These are phyloP conservation scores for Oscheius onirici DNA, from an alignment of 2,888 invertebrate species.

Conservation along the genomic window DNA sequence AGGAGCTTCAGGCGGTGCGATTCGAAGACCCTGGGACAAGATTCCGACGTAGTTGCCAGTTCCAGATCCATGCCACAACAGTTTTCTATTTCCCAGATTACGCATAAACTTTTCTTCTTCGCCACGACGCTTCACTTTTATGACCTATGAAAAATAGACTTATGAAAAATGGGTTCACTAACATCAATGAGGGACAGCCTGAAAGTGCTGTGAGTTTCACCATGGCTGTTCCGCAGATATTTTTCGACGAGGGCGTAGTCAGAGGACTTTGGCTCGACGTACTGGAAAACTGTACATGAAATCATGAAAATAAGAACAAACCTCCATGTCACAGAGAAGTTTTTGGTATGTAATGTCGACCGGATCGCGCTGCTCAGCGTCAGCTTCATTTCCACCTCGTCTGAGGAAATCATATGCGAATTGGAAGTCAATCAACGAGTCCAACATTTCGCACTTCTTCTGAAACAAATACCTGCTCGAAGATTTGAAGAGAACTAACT, in stretches of 20 bases:
- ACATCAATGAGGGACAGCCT: conserved; percentile 80
- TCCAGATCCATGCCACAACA: conserved; percentile 88
- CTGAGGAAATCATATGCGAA: conserved; percentile 77
- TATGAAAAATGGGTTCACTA: neutral
- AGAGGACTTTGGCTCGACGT: conserved; percentile 73
- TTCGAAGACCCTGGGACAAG: conserved; percentile 84
- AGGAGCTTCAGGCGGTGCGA: conserved; percentile 98
- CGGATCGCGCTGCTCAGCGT: conserved; percentile 74
- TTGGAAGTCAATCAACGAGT: conserved; percentile 91
- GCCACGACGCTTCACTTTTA: conserved; percentile 73
- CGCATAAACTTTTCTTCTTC: conserved; percentile 79
- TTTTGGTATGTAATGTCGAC: conserved; percentile 88
- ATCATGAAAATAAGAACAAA: conserved; percentile 39
- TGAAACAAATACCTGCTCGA: conserved; percentile 66
- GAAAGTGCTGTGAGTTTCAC: conserved; percentile 83
- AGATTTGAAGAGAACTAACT: conserved; percentile 66
- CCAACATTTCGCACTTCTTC: conserved; percentile 85
- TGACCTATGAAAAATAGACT: conserved; percentile 69
- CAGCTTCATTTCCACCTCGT: neutral
- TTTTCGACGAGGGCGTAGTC: conserved; percentile 81
- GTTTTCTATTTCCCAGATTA: conserved; percentile 56
- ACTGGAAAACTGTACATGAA: conserved; percentile 31
- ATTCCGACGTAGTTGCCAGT: conserved; percentile 94
- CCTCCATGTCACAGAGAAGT: conserved; percentile 83
- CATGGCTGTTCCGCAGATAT: conserved; percentile 92